These are phyloP conservation scores for Caradrina clavipalpis DNA, from an alignment of 2,888 invertebrate genomes.

Conservation along the genomic window DNA sequence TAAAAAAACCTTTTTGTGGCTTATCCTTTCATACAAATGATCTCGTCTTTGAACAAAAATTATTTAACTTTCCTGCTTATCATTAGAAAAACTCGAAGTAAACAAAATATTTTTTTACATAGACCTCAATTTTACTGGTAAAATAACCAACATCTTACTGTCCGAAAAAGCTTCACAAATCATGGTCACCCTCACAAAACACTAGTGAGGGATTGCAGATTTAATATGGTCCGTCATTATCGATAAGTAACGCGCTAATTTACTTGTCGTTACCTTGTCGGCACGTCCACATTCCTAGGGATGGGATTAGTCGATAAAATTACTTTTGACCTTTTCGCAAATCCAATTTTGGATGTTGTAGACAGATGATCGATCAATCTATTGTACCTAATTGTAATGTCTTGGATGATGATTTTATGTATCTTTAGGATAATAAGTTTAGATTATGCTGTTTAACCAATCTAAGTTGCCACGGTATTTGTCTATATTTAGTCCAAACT, in stretches of 20 bases:
- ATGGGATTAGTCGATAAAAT: conserved; percentile 61
- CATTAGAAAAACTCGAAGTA: too few relatives aligned
- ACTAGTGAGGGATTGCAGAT: conserved; percentile 72
- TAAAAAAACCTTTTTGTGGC: too few relatives aligned
- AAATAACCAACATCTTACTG: too few relatives aligned
- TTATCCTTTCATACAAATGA: too few relatives aligned
- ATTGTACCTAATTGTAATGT: conserved; percentile 46
- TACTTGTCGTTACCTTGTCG: conserved; percentile 71
- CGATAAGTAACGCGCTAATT: conserved; percentile 88
- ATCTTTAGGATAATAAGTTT: conserved; percentile 12
- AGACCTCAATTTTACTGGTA: too few relatives aligned
- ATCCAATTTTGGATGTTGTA: conserved; percentile 59
- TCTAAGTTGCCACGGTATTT: too few relatives aligned
- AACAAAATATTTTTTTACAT: too few relatives aligned
- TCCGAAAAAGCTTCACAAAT: conserved; percentile 4
- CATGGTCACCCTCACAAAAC: conserved; percentile 41
- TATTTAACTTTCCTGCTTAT: too few relatives aligned
- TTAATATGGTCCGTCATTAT: conserved; percentile 83
- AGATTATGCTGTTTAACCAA: conserved; percentile 19
- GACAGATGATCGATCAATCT: conserved; percentile 55
- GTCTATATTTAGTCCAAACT: too few relatives aligned
- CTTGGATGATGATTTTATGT: conserved; percentile 45
- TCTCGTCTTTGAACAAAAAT: too few relatives aligned
- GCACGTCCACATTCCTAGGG: conserved; percentile 63
- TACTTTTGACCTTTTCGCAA: conserved; percentile 59